Percentiles rank a stretch among this genome's conserved stretches.
Evolutionary conservation across 2,113 vertebrate genomes (phyloP).

Genomic region (Raja brachyura): DNA sequence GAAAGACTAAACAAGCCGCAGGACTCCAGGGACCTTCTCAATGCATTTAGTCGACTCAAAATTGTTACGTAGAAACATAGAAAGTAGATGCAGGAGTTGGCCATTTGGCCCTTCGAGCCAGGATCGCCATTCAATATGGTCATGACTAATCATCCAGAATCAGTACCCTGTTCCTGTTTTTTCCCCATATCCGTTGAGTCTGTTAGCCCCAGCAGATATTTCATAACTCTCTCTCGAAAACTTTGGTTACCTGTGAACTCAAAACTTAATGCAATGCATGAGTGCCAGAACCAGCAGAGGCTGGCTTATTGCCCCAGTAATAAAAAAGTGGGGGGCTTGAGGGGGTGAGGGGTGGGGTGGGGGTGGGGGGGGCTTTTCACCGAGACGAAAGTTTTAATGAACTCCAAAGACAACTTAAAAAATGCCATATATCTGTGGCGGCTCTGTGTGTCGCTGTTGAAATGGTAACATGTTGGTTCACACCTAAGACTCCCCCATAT

Average conservation of each 20-base stretch:
- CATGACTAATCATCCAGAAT: too few species aligned
- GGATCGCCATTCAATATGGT: too few species aligned
- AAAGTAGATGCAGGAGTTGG: too few species aligned
- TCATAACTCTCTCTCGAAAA: too few species aligned
- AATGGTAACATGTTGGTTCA: conserved; percentile 26
- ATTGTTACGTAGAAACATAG: background rate
- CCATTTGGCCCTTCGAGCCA: too few species aligned
- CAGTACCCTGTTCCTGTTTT: too few species aligned
- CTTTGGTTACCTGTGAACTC: background rate
- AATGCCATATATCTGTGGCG: background rate
- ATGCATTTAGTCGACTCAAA: background rate
- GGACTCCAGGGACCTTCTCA: background rate
- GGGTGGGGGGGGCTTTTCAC: background rate
- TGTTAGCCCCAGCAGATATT: too few species aligned
- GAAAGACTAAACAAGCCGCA: background rate
- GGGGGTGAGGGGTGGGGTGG: too few species aligned
- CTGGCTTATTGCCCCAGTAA: background rate
- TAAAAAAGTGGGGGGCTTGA: background rate
- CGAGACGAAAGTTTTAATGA: conserved; percentile 3
- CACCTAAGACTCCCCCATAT: conserved; percentile 30
- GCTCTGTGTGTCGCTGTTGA: background rate
- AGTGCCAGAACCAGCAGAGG: background rate
- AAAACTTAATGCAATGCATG: background rate
- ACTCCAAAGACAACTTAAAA: conserved; percentile 12
- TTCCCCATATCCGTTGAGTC: too few species aligned